Evolutionary conservation across 2,113 vertebrate species (phyloP).

Genomic region (Sarotherodon lohbergeri): DNA sequence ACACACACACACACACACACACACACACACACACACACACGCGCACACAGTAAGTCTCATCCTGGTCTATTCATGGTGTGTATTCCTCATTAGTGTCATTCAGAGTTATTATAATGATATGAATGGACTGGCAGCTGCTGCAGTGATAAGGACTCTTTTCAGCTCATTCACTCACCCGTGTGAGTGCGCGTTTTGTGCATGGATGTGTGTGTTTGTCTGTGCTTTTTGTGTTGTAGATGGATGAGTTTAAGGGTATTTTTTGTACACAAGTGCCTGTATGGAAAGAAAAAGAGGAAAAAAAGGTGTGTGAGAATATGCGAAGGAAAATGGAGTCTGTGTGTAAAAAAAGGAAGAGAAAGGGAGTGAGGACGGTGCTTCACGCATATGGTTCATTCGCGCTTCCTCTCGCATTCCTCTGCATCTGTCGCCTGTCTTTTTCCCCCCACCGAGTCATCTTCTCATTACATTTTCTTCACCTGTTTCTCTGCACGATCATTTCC

Average conservation of each 20-base stretch:
- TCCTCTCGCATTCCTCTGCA: neutral
- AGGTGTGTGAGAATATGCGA: neutral
- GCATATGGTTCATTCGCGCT: neutral
- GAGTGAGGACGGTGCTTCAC: neutral
- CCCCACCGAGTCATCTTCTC: neutral
- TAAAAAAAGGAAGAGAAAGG: neutral
- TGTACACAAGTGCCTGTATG: neutral
- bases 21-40: neutral
- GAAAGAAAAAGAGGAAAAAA: neutral
- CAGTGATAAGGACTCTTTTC: conserved; percentile 7
- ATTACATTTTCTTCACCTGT: neutral
- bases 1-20: neutral
- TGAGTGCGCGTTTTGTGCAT: neutral
- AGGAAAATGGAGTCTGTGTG: neutral
- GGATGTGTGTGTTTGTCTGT: neutral
- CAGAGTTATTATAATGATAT: conserved; percentile 28
- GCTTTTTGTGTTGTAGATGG: neutral
- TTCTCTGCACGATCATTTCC: neutral
- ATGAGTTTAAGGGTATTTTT: neutral
- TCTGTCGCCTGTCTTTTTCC: neutral
- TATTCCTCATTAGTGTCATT: conserved; percentile 51
- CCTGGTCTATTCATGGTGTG: conserved; percentile 15
- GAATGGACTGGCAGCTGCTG: conserved; percentile 54
- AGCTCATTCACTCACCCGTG: neutral
- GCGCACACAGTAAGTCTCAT: neutral